Conservation (phyloP, 2,113 vertebrate genomes). For the Recurvirostra avosetta region DNA sequence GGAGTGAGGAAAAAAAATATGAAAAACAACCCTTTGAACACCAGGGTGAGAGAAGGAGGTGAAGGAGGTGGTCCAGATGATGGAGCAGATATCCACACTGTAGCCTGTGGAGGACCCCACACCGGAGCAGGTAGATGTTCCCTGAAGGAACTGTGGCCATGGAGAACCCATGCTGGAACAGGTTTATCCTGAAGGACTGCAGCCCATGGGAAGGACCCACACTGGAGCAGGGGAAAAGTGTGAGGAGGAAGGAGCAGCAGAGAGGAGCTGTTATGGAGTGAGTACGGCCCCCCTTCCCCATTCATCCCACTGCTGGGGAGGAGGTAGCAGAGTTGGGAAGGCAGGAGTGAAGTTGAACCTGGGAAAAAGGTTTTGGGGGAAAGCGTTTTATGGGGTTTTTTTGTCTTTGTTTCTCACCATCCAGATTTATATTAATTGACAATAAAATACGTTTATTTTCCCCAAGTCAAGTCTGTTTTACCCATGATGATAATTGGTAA, state of each 20-base stretch:
- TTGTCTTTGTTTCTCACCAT: not conserved
- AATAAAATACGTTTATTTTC: not conserved
- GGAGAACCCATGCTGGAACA: not conserved
- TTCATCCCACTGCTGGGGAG: accelerated
- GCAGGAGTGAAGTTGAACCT: not conserved
- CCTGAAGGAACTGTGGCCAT: not conserved
- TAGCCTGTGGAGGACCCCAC: not conserved
- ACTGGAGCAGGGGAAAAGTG: not conserved
- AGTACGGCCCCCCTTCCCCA: not conserved
- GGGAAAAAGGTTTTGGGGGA: not conserved
- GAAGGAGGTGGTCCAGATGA: not conserved
- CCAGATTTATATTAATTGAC: not conserved
- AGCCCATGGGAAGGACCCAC: not conserved
- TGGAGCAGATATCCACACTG: not conserved
- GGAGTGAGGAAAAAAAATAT: not conserved
- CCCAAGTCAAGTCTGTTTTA: not conserved
- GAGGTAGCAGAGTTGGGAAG: not conserved
- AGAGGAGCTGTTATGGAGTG: not conserved
- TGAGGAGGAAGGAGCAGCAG: not conserved
- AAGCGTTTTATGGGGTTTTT: not conserved
- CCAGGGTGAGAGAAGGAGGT: not conserved
- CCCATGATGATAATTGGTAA: not conserved
- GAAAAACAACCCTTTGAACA: not conserved
- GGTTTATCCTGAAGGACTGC: not conserved
- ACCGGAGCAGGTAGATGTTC: not conserved